Evolutionary conservation across 1,140 invertebrate species (phyloP).

Genomic region (Lutraria rhynchaena): DNA sequence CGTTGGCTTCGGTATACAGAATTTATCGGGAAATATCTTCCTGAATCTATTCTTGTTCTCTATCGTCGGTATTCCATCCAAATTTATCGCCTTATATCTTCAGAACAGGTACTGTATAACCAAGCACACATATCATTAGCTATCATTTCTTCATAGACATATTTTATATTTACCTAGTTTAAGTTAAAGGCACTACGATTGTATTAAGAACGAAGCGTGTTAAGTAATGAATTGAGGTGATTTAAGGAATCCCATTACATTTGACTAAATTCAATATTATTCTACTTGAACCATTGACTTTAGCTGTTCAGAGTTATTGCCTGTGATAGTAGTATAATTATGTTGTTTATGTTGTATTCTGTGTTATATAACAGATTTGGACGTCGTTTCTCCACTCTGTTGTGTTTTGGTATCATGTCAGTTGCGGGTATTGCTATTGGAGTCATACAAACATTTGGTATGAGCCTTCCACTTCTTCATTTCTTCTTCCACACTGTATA

Average conservation of each 20-base stretch:
- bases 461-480: no score
- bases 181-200: not conserved
- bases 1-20: not conserved
- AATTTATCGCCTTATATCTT: not conserved
- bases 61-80: not conserved
- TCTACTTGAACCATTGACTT: not conserved
- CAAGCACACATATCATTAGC: not conserved
- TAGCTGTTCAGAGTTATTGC: not conserved
- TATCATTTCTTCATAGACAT: no score
- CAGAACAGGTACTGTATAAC: not conserved
- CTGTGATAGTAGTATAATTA: no score
- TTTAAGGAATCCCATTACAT: not conserved
- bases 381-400: not conserved
- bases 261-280: not conserved
- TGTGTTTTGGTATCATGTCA: not conserved
- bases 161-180: no score
- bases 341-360: no score
- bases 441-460: not conserved
- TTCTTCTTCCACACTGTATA: no score
- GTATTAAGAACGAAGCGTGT: not conserved
- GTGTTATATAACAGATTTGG: conserved; percentile 1
- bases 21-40: conserved; percentile 4
- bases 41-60: conserved; percentile 6
- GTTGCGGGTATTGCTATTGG: not conserved
- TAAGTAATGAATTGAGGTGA: not conserved